A percentile compares a stretch with the other conserved stretches of the same genome.
phyloP scores from a whole-genome alignment of 2,113 vertebrate genomes.

The Eurypyga helias region DNA sequence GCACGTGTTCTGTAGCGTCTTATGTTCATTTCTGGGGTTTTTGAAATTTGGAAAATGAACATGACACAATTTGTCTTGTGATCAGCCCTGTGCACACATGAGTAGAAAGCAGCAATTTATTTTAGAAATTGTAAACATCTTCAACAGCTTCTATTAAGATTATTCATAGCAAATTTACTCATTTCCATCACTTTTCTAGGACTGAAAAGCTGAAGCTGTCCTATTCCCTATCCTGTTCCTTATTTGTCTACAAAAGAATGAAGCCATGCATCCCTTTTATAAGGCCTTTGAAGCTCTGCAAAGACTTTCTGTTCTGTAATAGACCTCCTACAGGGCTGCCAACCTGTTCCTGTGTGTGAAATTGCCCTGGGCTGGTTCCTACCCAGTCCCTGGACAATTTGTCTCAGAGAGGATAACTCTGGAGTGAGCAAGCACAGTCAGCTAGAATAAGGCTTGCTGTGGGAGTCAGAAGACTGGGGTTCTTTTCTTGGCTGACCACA shows the following conservation, averaged over 20 bases:
- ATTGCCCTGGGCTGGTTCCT: neutral
- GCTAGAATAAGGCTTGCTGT: constrained; percentile 10
- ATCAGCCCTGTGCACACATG: neutral
- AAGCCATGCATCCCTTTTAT: neutral
- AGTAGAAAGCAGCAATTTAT: neutral
- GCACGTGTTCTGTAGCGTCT: neutral
- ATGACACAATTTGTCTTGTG: neutral
- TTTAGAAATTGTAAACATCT: neutral
- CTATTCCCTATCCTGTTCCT: neutral
- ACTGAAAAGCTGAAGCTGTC: neutral
- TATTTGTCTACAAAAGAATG: neutral
- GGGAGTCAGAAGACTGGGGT: neutral
- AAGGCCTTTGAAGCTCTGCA: neutral
- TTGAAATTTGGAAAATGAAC: neutral
- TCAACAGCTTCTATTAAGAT: neutral
- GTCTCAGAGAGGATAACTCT: neutral
- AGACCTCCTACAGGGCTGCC: neutral
- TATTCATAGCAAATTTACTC: neutral
- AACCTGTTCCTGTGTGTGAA: neutral
- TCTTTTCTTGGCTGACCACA: constrained; percentile 51
- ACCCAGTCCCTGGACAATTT: neutral
- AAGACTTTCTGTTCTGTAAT: neutral
- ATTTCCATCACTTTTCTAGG: neutral
- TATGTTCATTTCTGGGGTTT: neutral
- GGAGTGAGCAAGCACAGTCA: neutral